Conservation (phyloP, 2,113 vertebrate genomes). For the Rousettus leschenaultii region DNA sequence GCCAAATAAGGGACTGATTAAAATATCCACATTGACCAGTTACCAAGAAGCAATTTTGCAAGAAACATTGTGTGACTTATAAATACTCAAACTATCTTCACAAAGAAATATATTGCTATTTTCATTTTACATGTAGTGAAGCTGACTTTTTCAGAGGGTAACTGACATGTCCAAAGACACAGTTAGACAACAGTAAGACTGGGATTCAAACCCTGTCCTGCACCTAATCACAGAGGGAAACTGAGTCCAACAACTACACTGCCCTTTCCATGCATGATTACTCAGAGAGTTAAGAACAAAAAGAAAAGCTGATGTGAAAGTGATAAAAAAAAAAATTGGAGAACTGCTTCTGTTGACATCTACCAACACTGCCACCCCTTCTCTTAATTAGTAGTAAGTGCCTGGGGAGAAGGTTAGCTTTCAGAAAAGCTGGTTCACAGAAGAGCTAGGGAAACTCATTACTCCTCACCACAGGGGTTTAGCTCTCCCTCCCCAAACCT, state of each 20-base stretch:
- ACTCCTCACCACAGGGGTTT: constrained; percentile 56
- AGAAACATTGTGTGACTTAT: not conserved
- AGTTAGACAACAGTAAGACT: not conserved
- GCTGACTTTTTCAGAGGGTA: not conserved
- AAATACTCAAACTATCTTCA: not conserved
- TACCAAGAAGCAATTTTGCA: not conserved
- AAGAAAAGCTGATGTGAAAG: not conserved
- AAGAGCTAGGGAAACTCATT: constrained; percentile 71
- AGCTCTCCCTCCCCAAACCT: constrained; percentile 39
- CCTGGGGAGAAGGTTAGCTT: constrained; percentile 70
- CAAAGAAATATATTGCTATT: not conserved
- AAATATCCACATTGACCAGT: not conserved
- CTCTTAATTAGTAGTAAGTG: constrained; percentile 70
- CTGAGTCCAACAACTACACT: not conserved
- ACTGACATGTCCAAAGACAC: not conserved
- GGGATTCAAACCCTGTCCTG: not conserved
- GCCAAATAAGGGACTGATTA: not conserved
- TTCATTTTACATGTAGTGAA: not conserved
- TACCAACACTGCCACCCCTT: not conserved
- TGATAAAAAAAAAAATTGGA: not conserved
- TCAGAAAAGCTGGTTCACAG: constrained; percentile 65
- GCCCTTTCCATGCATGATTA: not conserved
- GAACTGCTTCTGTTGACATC: constrained; percentile 41
- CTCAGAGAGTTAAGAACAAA: not conserved
- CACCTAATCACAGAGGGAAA: not conserved